Evolutionary conservation across 2,113 vertebrate genomes (phyloP), one percentile per base, ranked within the genome.

Genomic region (Pedionomus torquatus): DNA sequence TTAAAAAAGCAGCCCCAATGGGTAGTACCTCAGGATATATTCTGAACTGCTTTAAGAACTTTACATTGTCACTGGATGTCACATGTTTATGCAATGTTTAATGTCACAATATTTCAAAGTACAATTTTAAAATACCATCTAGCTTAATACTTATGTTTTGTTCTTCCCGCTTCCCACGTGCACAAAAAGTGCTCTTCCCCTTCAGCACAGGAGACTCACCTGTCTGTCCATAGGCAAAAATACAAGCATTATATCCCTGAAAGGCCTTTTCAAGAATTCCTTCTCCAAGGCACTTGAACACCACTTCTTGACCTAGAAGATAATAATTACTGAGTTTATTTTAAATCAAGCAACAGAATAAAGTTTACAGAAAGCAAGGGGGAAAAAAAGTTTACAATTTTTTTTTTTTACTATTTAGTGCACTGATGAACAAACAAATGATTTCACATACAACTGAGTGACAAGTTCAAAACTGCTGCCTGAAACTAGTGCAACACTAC

Each of bases 221-320:
- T 98, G 99, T 99, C 98, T 99, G 99, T 98, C 99, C 99, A 96
- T 99, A 99, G 92, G 99, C 99, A 98, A 99, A 99, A 98, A 99
- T 99, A 97, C 99, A 99, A 97, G 99, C 99, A 12, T 99, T 99
- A 96, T 99, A 99, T 98, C 99, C 99, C 97, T 99, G 99, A 99
- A 99, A 99, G 96, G 99, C 99, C 97, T 99, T 99, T 97, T 99
- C 99, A 97, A 99, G 99, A 98, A 99, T 99, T 97, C 99, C 99
- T 98, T 99, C 99, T 94, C 99, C 99, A 98, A 99, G 99, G 98
- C 99, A 99, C 99, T 99, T 99, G 98, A 99, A 99, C 97, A 99
- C 99, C 80, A 99, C 98, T 98, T 99, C 99, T 98, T 99, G 99
- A 98, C 99, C 99, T 99, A 98, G 89, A 93, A 97, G 92, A 97